Evolutionary conservation across 2,888 invertebrate genomes (phyloP).

Genomic region (Lithophane ornitopus): DNA sequence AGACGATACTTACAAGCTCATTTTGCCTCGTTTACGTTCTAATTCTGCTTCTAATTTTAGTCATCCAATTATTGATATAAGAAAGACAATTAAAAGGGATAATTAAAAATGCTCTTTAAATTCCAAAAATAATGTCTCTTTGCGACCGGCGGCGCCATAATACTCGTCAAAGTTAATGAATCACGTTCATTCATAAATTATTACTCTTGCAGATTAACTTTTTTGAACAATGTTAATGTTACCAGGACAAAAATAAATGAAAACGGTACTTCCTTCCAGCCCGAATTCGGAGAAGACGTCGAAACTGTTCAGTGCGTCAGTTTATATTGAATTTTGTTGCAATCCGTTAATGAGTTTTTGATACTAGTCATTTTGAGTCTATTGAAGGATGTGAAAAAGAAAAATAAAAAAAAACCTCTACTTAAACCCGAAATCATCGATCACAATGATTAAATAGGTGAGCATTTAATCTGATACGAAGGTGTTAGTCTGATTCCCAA

Average conservation of each 20-base stretch:
- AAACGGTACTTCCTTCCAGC: constrained; percentile 53
- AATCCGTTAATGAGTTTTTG: constrained; percentile 32
- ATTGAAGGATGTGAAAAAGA: not conserved
- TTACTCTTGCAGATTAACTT: constrained; percentile 40
- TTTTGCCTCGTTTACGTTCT: not conserved
- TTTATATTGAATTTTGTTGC: constrained; percentile 38
- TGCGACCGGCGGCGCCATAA: constrained; percentile 1
- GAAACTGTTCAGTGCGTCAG: constrained; percentile 54
- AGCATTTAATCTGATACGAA: not conserved
- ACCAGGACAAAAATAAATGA: constrained; percentile 52
- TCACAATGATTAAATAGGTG: not conserved
- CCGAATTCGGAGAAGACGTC: constrained; percentile 49
- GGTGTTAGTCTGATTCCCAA: not conserved
- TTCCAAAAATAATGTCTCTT: constrained; percentile 17
- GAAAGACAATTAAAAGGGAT: not conserved
- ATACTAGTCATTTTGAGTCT: constrained; percentile 16
- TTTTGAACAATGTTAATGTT: constrained; percentile 37
- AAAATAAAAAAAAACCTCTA: not conserved
- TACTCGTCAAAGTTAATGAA: constrained; percentile 32
- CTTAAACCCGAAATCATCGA: not conserved
- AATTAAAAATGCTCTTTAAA: not conserved
- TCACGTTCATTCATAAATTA: constrained; percentile 53
- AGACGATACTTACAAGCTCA: not conserved
- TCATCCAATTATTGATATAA: not conserved
- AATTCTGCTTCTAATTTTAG: not conserved